Base-by-base conservation (phyloP, 2,888 invertebrate species). In the Ectemnius lituratus region DNA sequence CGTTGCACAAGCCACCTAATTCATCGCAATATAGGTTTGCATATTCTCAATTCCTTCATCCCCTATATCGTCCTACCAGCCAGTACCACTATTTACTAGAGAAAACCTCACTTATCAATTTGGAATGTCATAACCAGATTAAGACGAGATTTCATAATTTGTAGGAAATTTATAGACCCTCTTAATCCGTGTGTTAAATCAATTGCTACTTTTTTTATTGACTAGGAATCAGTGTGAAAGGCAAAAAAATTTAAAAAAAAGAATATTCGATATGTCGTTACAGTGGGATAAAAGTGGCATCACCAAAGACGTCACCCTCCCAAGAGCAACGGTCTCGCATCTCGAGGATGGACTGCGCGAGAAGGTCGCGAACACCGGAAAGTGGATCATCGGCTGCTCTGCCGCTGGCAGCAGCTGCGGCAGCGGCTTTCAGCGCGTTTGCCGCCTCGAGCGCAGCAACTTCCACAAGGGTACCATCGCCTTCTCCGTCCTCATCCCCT, bases 11-110 rank as follows among this genome's bases (percentile, higher is more conserved):
- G 13, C 62, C 81, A 2, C 68, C 77, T 5, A 75, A 74, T 18
- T 61, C 74, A 11, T 23, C 78, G n/a, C 70, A 73, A 14, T 87
- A 85, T 75, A 85, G 85, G 87, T 87, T 75, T 28, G 80, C 52
- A 67, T 8, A 23, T 20, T 27, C 13, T 4, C 16, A 37, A 8
- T 37, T 23, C 23, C 23, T 23, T 2, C 23, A 23, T 23, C 23
- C 23, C 23, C 23, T 23, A 23, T 2, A 23, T 23, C 2, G 23
- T 3, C 23, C 0, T 23, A 2, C 3, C 23, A 23, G 3, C 23
- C 23, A 1, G 23, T 23, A 3, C 23, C 3, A 2, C 2, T 23
- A 0, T 23, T 23, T 23, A 23, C 23, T 23, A 3, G 23, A 23
- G 23, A 23, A 23, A 23, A 23, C 23, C 23, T 23, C 23, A 23